A percentile compares a stretch with the other conserved stretches of the same genome.
Evolutionary conservation across 2,888 invertebrate species (phyloP).

Genomic region (Drosophila stalkeri): DNA sequence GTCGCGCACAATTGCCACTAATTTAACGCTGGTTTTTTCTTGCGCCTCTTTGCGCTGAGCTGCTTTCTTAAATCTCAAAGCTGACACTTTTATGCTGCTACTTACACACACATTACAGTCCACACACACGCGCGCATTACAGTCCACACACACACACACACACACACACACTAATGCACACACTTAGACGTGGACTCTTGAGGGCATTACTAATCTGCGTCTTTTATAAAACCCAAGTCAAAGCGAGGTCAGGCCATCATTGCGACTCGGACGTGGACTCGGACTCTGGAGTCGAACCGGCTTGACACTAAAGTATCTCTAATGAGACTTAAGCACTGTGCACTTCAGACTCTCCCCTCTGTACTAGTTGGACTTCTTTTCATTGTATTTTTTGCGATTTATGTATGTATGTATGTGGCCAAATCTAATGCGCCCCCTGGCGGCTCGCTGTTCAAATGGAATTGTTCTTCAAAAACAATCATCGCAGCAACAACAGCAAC

Average conservation of each 20-base stretch:
- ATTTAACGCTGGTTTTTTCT: conserved; percentile 73
- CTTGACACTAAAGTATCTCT: conserved; percentile 75
- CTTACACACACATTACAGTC: conserved; percentile 72
- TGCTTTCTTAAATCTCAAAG: conserved; percentile 79
- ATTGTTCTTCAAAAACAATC: conserved; percentile 51
- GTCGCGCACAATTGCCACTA: conserved; percentile 80
- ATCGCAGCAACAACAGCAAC: conserved; percentile 15
- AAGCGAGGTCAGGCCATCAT: conserved; percentile 72
- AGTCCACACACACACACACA: conserved; percentile 17
- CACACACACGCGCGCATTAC: conserved; percentile 3
- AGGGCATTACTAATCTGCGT: conserved; percentile 80
- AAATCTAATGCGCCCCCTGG: conserved; percentile 33
- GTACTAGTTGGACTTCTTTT: conserved; percentile 47
- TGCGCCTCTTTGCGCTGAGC: conserved; percentile 54
- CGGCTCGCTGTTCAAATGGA: conserved; percentile 16
- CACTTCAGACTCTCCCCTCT: conserved; percentile 59
- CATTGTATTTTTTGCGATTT: conserved; percentile 3
- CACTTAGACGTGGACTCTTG: conserved; percentile 53
- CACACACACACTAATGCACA: conserved; percentile 24
- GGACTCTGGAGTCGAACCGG: conserved; percentile 30
- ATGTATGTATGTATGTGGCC: conserved; percentile 64
- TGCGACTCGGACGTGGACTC: conserved; percentile 23
- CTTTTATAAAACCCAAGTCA: conserved; percentile 76
- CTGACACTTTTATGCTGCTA: conserved; percentile 79
- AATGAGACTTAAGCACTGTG: conserved; percentile 80